Evolutionary conservation across 2,113 vertebrate species (phyloP).

Genomic region (Sporophila hypoxantha): DNA sequence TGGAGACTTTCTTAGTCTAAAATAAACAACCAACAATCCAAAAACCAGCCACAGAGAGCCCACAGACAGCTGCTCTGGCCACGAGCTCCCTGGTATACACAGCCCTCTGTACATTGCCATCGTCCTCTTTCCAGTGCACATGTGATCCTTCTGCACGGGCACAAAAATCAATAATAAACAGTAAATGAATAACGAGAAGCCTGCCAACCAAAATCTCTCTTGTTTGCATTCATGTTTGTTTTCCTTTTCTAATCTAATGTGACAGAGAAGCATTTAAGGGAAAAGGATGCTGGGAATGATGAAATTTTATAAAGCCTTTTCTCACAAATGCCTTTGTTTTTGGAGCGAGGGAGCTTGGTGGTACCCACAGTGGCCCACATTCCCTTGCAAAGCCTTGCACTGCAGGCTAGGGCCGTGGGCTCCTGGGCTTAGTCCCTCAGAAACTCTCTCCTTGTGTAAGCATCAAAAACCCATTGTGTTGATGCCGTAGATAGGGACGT

Average conservation of each 20-base stretch:
- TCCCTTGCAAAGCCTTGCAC: fast-evolving
- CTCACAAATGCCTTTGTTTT: background rate
- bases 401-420: background rate
- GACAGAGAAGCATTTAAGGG: background rate
- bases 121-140: background rate
- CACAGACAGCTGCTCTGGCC: background rate
- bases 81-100: background rate
- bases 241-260: background rate
- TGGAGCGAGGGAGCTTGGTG: background rate
- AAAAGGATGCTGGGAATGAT: background rate
- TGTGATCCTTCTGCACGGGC: background rate
- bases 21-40: background rate
- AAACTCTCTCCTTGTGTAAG: background rate
- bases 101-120: background rate
- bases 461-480: background rate
- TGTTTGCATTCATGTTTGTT: background rate
- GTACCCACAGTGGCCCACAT: fast-evolving
- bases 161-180: slow-evolving; percentile 35
- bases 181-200: slow-evolving; percentile 14
- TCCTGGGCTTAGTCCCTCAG: background rate
- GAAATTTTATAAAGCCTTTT: background rate
- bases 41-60: background rate
- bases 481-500: background rate
- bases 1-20: background rate
- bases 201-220: background rate